A percentile compares a stretch with the other conserved stretches of the same genome.
phyloP scores from a whole-genome alignment of 2,888 invertebrate species.

The Pogonocherus hispidulus region DNA sequence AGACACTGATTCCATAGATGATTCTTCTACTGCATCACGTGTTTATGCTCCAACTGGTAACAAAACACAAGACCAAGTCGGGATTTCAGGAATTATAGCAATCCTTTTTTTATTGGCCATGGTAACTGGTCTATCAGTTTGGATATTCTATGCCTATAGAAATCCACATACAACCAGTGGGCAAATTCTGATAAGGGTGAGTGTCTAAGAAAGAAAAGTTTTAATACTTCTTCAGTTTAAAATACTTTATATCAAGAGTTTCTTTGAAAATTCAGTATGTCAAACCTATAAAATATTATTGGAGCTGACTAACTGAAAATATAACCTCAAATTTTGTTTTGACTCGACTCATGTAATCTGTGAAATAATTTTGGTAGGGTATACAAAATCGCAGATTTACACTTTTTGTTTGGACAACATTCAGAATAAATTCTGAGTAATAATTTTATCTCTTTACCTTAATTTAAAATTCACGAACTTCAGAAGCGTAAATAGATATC shows the following conservation, averaged over 20 bases:
- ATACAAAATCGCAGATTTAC: too few species aligned
- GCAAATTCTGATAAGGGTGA: slow-evolving; percentile 95
- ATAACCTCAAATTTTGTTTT: too few species aligned
- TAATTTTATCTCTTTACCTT: too few species aligned
- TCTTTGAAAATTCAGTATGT: too few species aligned
- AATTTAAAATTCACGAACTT: too few species aligned
- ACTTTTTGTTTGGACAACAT: too few species aligned
- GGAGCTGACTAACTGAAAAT: too few species aligned
- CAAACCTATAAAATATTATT: too few species aligned
- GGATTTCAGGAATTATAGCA: slow-evolving; percentile 75
- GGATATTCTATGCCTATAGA: slow-evolving; percentile 95
- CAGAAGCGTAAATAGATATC: too few species aligned
- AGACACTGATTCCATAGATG: neutral
- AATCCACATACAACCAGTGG: slow-evolving; percentile 97
- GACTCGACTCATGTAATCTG: too few species aligned
- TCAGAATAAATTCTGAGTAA: too few species aligned
- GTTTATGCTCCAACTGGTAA: slow-evolving; percentile 26
- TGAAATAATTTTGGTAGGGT: too few species aligned
- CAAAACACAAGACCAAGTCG: slow-evolving; percentile 58
- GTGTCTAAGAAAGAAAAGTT: slow-evolving; percentile 59
- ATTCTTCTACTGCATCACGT: slow-evolving; percentile 13
- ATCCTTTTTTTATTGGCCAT: slow-evolving; percentile 80
- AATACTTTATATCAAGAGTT: neutral
- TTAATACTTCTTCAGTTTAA: neutral
- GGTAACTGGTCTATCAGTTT: slow-evolving; percentile 78